Conservation (phyloP, 1,140 invertebrate genomes). For the Pteromalus puparum region DNA sequence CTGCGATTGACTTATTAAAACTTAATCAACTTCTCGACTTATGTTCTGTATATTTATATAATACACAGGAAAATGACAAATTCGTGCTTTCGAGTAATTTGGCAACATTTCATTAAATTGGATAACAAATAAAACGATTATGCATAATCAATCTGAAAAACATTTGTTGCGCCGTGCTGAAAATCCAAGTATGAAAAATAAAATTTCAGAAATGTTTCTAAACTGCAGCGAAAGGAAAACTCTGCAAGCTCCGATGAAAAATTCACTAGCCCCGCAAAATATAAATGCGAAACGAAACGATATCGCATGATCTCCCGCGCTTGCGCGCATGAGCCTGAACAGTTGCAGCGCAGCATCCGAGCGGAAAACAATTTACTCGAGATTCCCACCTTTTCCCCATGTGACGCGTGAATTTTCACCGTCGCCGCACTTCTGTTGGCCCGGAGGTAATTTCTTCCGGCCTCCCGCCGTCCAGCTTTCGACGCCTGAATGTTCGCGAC, state of each 20-base stretch:
- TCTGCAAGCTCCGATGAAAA: not conserved
- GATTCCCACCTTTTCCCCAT: slow-evolving; percentile 23
- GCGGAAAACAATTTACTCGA: slow-evolving; percentile 54
- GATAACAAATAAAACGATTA: no score
- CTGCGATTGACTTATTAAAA: slow-evolving; percentile 29
- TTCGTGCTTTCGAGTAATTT: no score
- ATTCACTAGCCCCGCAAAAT: not conserved
- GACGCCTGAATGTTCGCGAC: slow-evolving; percentile 1
- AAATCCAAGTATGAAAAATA: no score
- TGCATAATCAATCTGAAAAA: no score
- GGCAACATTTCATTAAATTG: no score
- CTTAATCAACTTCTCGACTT: not conserved
- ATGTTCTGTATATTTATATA: not conserved
- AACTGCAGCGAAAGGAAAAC: no score
- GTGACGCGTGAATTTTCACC: slow-evolving; percentile 28
- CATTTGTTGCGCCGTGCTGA: no score
- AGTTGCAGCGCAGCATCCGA: not conserved
- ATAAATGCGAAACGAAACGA: not conserved
- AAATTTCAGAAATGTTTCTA: no score
- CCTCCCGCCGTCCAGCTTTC: not conserved
- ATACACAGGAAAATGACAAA: no score
- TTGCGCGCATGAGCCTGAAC: not conserved
- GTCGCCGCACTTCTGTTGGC: not conserved
- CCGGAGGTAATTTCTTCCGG: slow-evolving; percentile 42
- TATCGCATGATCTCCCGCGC: not conserved